These are phyloP conservation scores for Neodiprion fabricii DNA, from an alignment of 1,140 invertebrate species.

Conservation along the genomic window DNA sequence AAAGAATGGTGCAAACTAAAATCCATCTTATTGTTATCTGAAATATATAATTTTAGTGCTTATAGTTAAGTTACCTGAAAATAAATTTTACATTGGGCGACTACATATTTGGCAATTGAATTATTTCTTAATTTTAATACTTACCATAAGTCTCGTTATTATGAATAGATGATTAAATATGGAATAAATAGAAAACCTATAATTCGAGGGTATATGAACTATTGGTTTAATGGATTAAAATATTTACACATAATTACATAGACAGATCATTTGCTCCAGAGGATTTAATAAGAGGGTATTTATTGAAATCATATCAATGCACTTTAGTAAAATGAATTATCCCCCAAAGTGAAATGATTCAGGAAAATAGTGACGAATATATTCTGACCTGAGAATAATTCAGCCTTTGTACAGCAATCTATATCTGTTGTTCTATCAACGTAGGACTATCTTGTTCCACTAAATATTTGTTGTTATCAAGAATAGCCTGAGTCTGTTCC, in stretches of 20 bases:
- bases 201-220: not conserved
- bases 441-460: constrained; percentile 54
- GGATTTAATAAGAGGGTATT: too few species aligned
- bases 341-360: too few species aligned
- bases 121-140: too few species aligned
- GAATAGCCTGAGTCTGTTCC: constrained; percentile 58
- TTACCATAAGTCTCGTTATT: too few species aligned
- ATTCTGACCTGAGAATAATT: too few species aligned
- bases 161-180: too few species aligned
- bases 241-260: constrained; percentile 5
- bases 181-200: too few species aligned
- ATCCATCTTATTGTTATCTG: not conserved
- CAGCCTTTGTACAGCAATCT: constrained; percentile 15
- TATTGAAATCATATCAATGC: too few species aligned
- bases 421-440: constrained; percentile 13
- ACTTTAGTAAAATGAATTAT: too few species aligned
- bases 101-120: too few species aligned
- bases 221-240: not conserved
- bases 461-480: constrained; percentile 63
- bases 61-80: not conserved
- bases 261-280: not conserved
- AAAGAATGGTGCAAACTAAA: not conserved
- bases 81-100: not conserved
- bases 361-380: too few species aligned
- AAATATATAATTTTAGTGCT: not conserved